Evolutionary conservation across 2,797 vertebrate genomes (phyloP), one percentile per base, ranked within the genome.

Genomic region (Xenops minutus): DNA sequence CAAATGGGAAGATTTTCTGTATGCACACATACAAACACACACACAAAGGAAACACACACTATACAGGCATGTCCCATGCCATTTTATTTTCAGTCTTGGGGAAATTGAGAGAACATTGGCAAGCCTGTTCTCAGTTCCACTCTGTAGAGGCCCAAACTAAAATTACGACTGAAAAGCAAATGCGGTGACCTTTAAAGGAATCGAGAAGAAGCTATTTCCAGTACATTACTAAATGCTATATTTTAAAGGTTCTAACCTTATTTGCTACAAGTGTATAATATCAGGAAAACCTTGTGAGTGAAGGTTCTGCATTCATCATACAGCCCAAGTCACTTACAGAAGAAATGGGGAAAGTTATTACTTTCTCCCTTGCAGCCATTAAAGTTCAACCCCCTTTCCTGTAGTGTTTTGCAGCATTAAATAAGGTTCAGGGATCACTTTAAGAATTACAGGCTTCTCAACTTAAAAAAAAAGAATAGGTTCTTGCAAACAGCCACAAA

Each of bases 211-310:
- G 97, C 97, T 96, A 97, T 98, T 98, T 98, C 96, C 95, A 95
- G 92, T 95, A 96, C 95, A 97, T 98, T 97, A 97, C 98, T 98
- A 98, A 98, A 98, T 97, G 97, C 97, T 98, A 97, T 96, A 97
- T 97, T 98, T 98, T 98, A 98, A 98, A 98, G 98, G 98, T 98
- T 98, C 97, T 98, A 98, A 98, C 98, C 98, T 98, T 98, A 98
- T 98, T 98, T 97, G 95, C 92, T 98, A 97, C 96, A 97, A 97
- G 96, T 96, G 93, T 98, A 98, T 97, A 97, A 98, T 98, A 98
- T 85, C 97, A 97, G 91, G 92, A 96, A 98, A 97, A 95, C 96
- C 96, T 97, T 96, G 93, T 94, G 97, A 97, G 94, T 81, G 89
- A 96, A 98, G 96, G 96, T 96, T 96, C 95, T 97, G 94, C 84